A percentile compares a stretch with the other conserved stretches of the same genome.
These are phyloP conservation scores for Mus pahari DNA, from an alignment of 2,113 vertebrate genomes.

Conservation along the genomic window DNA sequence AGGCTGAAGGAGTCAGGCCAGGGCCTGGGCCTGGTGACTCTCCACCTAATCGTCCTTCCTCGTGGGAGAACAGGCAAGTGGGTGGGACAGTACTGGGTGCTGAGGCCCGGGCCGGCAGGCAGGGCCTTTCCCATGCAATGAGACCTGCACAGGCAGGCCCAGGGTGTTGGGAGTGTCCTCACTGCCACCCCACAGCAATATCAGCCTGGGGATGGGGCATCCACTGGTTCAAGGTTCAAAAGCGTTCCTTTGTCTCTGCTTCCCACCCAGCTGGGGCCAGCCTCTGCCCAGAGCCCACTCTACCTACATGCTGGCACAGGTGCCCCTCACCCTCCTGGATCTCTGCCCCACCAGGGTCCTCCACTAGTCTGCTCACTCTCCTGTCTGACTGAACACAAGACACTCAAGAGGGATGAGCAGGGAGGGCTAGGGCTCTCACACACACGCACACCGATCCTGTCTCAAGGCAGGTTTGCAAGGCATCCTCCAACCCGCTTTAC, in stretches of 20 bases:
- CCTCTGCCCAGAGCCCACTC: neutral
- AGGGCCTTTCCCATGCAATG: neutral
- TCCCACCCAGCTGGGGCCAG: neutral
- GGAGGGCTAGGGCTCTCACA: neutral
- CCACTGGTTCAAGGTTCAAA: neutral
- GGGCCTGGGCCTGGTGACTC: neutral
- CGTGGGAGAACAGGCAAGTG: neutral
- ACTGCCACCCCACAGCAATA: neutral
- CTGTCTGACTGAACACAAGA: neutral
- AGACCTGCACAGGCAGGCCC: constrained; percentile 54
- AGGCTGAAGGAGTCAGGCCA: neutral
- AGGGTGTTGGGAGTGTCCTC: neutral
- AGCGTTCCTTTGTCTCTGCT: neutral
- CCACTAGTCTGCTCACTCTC: neutral
- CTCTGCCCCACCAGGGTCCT: neutral
- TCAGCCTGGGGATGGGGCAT: neutral
- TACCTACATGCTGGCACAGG: neutral
- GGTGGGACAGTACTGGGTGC: neutral
- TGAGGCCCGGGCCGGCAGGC: neutral
- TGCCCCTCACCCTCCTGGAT: neutral
- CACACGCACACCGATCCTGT: neutral
- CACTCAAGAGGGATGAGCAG: neutral
- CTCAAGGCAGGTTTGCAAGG: rapidly evolving
- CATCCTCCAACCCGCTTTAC: neutral
- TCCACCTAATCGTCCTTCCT: neutral